Conservation (phyloP, 2,797 vertebrate species). For the Cryptoprocta ferox region DNA sequence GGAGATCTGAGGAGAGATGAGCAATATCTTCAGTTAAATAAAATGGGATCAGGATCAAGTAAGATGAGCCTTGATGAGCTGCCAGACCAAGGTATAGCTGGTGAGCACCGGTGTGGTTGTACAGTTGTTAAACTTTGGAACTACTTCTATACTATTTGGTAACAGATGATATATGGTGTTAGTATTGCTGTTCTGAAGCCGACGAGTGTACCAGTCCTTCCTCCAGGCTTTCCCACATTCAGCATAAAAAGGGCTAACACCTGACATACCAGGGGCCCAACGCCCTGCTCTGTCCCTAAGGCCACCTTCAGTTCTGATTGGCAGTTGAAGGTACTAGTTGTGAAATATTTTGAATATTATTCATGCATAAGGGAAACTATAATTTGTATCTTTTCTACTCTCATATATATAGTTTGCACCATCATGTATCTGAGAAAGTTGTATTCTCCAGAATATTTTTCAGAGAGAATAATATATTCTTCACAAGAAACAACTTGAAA, state of each 20-base stretch:
- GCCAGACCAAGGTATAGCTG: background rate
- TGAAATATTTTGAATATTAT: background rate
- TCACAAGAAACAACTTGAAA: background rate
- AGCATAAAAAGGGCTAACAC: background rate
- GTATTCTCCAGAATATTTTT: background rate
- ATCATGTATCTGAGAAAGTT: background rate
- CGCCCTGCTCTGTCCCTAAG: background rate
- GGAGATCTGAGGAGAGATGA: background rate
- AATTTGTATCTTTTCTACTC: background rate
- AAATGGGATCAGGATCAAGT: background rate
- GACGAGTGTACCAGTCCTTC: background rate
- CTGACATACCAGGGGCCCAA: background rate
- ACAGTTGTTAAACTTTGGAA: background rate
- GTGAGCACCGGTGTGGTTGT: background rate
- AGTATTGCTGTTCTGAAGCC: background rate
- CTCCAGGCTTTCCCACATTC: background rate
- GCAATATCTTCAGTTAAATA: background rate
- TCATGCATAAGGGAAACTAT: background rate
- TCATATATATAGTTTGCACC: background rate
- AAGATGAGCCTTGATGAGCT: background rate
- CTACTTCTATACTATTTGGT: background rate
- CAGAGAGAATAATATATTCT: background rate
- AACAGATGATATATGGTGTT: background rate
- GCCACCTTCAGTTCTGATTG: background rate
- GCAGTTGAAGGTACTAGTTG: background rate